Base-by-base conservation (phyloP, 2,888 invertebrate species). In the Idaea aversata region DNA sequence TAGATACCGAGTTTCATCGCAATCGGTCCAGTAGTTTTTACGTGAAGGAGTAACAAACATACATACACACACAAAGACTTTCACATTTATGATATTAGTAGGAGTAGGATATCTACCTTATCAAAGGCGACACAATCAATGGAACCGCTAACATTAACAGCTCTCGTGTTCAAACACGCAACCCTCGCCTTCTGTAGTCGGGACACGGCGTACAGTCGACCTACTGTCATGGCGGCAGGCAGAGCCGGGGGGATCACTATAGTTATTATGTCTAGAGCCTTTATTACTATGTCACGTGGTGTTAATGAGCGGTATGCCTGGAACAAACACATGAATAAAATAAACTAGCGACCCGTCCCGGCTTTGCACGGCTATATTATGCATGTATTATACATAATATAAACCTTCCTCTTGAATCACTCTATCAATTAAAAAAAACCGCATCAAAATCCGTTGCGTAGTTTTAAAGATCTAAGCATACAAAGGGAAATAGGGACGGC, bases 141-240 rank as follows among this genome's bases (percentile, higher is more conserved):
- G 0, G 97, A 97, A 0, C 98, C 99, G 69, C 98, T 97, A 25
- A 99, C 97, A 82, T 98, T 99, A 72, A 99, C 98, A 0, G 97
- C 96, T 10, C 98, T 93, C 0, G 99, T 98, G 78, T 98, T 98
- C 72, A 99, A 98, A 82, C 99, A 99, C 81, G 96, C 97, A 65
- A 99, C 96, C 62, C 95, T 91, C 61, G 96, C 95, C 58, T 94
- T 94, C 84, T 96, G 95, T 61, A 99, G 93, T 7, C 99, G 94
- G 64, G 94, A 94, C 82, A 98, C 98, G 0, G 99, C 99, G 86
- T 98, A 98, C 77, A 98, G 94, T 3, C 97, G 95, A 0, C 99
- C 99, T 2, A 98, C 98, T 0, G 98, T 98, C 98, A 99, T 98
- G 67, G 99, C 99, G 59, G 98, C 98, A 1, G 98, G 99, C 61